These are phyloP conservation scores for Gastrophryne carolinensis DNA, from an alignment of 2,797 vertebrate species.

Conservation along the genomic window DNA sequence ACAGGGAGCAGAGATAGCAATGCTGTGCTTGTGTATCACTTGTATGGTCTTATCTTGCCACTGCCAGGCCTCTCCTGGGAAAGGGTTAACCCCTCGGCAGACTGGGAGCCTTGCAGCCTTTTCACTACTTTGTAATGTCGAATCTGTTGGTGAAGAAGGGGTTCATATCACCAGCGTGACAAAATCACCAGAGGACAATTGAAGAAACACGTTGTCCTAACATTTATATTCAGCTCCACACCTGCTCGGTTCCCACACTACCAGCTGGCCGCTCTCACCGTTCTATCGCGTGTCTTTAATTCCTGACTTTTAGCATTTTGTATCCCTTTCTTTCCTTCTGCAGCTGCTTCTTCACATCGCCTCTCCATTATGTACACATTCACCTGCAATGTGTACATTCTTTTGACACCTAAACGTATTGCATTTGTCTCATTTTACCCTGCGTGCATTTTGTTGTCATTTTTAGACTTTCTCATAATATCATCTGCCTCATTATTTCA, in stretches of 20 bases:
- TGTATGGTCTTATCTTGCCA: conserved; percentile 49
- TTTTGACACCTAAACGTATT: background rate
- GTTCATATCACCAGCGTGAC: conserved; percentile 35
- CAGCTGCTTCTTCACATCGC: conserved; percentile 9
- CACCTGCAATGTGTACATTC: background rate
- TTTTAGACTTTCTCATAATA: too few species aligned
- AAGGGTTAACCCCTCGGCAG: conserved; percentile 39
- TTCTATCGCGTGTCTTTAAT: conserved; percentile 2
- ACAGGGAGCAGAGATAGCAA: background rate
- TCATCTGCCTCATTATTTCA: too few species aligned
- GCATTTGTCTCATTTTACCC: too few species aligned
- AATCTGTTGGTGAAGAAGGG: conserved; percentile 25
- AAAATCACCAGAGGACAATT: conserved; percentile 39
- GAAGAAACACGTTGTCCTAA: conserved; percentile 40
- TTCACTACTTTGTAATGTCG: conserved; percentile 18
- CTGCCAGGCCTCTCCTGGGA: conserved; percentile 37
- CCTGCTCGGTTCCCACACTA: conserved; percentile 48
- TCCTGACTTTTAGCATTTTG: background rate
- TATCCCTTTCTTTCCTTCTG: background rate
- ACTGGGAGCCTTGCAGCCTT: conserved; percentile 4
- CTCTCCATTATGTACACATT: background rate
- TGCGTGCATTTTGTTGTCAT: too few species aligned
- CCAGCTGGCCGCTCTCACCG: conserved; percentile 47
- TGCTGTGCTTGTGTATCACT: conserved; percentile 44
- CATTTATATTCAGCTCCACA: conserved; percentile 28